phyloP scores from a whole-genome alignment of 2,888 invertebrate genomes.

The Priocnemis perturbator region DNA sequence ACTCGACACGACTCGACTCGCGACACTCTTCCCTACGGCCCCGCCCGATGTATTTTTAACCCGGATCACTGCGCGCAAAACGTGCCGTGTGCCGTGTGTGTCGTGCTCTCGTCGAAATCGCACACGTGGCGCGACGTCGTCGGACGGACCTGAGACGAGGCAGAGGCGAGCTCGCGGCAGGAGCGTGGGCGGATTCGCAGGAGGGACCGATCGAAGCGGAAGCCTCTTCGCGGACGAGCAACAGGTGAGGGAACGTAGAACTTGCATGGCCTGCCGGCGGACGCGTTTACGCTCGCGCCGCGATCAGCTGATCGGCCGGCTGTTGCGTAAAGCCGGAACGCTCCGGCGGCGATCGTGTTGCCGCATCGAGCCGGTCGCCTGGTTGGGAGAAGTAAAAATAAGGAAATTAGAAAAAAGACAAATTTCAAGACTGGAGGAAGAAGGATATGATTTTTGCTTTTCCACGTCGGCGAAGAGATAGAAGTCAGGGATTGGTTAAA shows the following conservation, averaged over 20 bases:
- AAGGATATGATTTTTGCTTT: no score
- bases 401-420: no score
- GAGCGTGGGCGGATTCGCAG: neutral
- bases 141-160: no score
- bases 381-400: no score
- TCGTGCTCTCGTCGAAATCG: no score
- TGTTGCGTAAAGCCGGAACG: neutral
- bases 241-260: constrained; percentile 13
- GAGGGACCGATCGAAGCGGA: no score
- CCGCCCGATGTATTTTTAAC: constrained; percentile 51
- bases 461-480: no score
- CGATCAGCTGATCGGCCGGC: constrained; percentile 9
- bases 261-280: neutral
- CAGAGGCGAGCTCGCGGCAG: neutral
- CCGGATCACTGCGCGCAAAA: neutral
- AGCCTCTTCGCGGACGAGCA: neutral
- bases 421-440: no score
- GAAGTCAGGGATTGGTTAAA: no score
- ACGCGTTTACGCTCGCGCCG: neutral
- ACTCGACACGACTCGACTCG: no score
- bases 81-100: neutral
- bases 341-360: neutral
- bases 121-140: no score
- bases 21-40: constrained; percentile 21
- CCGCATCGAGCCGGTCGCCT: no score